Base-by-base conservation (phyloP, 1,140 invertebrate genomes). In the Aphelinus atriplicis region DNA sequence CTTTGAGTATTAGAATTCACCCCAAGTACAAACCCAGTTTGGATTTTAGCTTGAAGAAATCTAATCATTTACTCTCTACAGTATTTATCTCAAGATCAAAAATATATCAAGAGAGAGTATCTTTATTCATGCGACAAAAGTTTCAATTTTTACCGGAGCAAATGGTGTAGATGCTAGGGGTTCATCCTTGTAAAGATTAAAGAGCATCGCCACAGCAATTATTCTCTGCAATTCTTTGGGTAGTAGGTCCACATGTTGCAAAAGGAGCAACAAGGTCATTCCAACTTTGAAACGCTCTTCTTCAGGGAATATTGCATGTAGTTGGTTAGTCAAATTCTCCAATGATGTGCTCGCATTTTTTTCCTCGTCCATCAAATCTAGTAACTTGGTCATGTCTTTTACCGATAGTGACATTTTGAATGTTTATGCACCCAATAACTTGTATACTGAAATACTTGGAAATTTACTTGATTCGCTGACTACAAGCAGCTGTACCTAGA, bases 271-370 rank as follows among this genome's bases (percentile, higher is more conserved):
- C 77, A 95, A 82, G 5, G 91, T 89, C 80, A 86, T 88, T 70
- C 91, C 92, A 57, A 92, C 90, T 88, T 94, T 94, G 81, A 95
- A 96, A 83, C 92, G 91, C 80, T 95, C 93, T 65, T 92, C 89
- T 84, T 92, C 92, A 1, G 91, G 89, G 82, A 95, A 95, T 75
- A 90, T 90, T 82, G 94, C 94, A 81, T 94, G 92, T 58, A 96
- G 87, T 81, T 93, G 91, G 76, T 88, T 88, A 2, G 90, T 90
- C 42, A 94, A 83, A 47, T 84, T 86, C 81, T 95, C 93, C 78
- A 94, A 88, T 9, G 89, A 90, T 57, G 87, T 90, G 66, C 91
- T 91, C 7, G 91, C 87, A 75, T 91, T 91, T 26, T 26, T 26
- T 75, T 92, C 90, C 83, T 93, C 92, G 74, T 91, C 91, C 3